Evolutionary conservation across 2,888 invertebrate species (phyloP), one percentile per base, ranked within the genome.

Genomic region (Nymphalis c-album): DNA sequence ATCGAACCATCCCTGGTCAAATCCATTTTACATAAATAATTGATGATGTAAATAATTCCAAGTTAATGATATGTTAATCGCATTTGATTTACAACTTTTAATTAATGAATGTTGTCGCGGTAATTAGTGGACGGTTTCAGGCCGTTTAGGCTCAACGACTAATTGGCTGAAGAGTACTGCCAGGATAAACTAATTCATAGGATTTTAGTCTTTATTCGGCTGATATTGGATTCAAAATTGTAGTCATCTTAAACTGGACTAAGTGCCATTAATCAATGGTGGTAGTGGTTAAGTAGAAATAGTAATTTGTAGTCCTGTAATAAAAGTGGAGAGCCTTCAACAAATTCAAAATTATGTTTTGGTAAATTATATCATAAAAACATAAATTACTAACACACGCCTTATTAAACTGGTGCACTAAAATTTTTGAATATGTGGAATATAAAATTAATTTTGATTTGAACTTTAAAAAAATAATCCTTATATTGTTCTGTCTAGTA

Each of bases 31-130:
- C 35, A 35, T 40, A 40, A 57, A 57, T 57, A 57, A 57, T 57
- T 57, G 51, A 65, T 48, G 47, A 61, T 5, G 47, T 40, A 31
- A 61, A 61, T 61, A 61, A 48, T 61, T 61, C 57, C 47, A 53
- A 47, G 31, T 59, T 72, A 68, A 73, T 73, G 67, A 74, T 69
- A 61, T 67, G 74, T 69, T 75, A 78, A 80, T 79, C 73, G 72
- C 72, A 76, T 78, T 75, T 71, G 71, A 75, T 75, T 75, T 63
- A 59, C 69, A 74, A 77, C 73, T 76, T 78, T 76, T 74, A 80
- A 80, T 80, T 75, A 80, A 78, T 76, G 71, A 73, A 76, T 73
- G 69, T 75, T 68, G 73, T 71, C 69, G 71, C 70, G 74, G 63
- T 76, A 76, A 75, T 80, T 78, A 75, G 74, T 76, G 75, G 77